Conservation (phyloP, 1,140 invertebrate species). For the Drosophila ogumai region DNA sequence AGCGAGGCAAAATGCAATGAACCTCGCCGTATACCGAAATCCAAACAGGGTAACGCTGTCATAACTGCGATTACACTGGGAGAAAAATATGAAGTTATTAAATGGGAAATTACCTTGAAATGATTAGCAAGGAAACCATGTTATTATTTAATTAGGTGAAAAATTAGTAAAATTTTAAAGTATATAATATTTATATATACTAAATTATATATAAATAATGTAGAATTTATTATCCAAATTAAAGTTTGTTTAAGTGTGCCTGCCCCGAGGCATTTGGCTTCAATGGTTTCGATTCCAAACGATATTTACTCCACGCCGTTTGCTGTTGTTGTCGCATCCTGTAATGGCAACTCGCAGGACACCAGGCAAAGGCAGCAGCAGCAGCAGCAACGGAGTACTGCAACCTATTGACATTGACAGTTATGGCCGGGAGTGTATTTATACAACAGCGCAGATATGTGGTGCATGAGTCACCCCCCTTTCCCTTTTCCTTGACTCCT, state of each 20-base stretch:
- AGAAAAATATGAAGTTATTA: not conserved
- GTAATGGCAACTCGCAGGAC: constrained; percentile 58
- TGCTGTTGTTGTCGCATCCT: constrained; percentile 51
- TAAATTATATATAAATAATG: not conserved
- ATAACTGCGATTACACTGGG: constrained; percentile 31
- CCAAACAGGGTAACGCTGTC: constrained; percentile 14
- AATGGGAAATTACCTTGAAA: not conserved
- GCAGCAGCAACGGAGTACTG: constrained; percentile 1
- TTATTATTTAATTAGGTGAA: not conserved
- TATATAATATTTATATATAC: not conserved
- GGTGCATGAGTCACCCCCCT: constrained; percentile 26
- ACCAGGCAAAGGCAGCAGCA: not conserved
- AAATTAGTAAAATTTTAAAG: not conserved
- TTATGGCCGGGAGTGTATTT: constrained; percentile 74
- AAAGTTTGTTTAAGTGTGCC: constrained; percentile 18
- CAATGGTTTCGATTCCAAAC: constrained; percentile 49
- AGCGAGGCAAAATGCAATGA: constrained; percentile 42
- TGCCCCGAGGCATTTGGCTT: constrained; percentile 30
- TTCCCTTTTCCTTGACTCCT: not conserved
- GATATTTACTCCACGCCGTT: constrained; percentile 33
- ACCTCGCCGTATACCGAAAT: not conserved
- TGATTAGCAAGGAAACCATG: not conserved
- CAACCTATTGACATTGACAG: constrained; percentile 74
- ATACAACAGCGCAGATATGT: constrained; percentile 54
- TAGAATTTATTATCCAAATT: not conserved